Evolutionary conservation across 1,140 invertebrate genomes (phyloP).

Genomic region (Drosophila nannoptera): DNA sequence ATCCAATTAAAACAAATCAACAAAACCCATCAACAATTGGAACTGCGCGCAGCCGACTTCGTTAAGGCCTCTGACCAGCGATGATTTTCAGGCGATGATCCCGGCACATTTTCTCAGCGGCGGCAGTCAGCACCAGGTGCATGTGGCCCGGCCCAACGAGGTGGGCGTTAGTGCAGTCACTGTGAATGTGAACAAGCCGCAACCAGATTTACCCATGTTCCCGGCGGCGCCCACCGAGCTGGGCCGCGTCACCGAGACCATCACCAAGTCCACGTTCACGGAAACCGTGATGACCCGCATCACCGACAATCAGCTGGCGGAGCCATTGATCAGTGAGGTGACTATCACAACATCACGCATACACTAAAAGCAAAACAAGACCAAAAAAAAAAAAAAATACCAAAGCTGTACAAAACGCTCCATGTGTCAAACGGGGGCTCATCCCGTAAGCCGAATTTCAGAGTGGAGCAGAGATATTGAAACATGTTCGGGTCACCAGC

Average conservation of each 20-base stretch:
- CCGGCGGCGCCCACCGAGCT: slow-evolving; percentile 90
- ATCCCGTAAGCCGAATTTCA: not conserved
- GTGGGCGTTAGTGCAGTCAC: slow-evolving; percentile 81
- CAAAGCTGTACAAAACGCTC: slow-evolving; percentile 19
- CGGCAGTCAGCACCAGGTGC: slow-evolving; percentile 77
- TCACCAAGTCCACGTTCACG: slow-evolving; percentile 95
- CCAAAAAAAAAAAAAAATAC: slow-evolving; percentile 33
- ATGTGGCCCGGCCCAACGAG: slow-evolving; percentile 74
- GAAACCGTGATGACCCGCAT: slow-evolving; percentile 95
- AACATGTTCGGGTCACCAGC: slow-evolving; percentile 9
- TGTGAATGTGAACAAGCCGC: slow-evolving; percentile 86
- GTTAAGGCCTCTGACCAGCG: slow-evolving; percentile 91
- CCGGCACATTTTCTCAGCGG: slow-evolving; percentile 90
- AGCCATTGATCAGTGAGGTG: slow-evolving; percentile 92
- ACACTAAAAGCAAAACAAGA: slow-evolving; percentile 57
- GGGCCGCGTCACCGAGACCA: slow-evolving; percentile 93
- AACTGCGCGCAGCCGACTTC: slow-evolving; percentile 80
- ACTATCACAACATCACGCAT: slow-evolving; percentile 78
- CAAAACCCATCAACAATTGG: slow-evolving; percentile 38
- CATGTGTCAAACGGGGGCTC: slow-evolving; percentile 26
- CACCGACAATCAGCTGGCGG: slow-evolving; percentile 92
- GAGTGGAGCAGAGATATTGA: slow-evolving; percentile 3
- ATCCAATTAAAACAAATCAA: slow-evolving; percentile 16
- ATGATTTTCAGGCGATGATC: slow-evolving; percentile 96
- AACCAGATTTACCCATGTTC: slow-evolving; percentile 84